phyloP scores from a whole-genome alignment of 2,797 vertebrate genomes.

The Gymnothorax reevesii region DNA sequence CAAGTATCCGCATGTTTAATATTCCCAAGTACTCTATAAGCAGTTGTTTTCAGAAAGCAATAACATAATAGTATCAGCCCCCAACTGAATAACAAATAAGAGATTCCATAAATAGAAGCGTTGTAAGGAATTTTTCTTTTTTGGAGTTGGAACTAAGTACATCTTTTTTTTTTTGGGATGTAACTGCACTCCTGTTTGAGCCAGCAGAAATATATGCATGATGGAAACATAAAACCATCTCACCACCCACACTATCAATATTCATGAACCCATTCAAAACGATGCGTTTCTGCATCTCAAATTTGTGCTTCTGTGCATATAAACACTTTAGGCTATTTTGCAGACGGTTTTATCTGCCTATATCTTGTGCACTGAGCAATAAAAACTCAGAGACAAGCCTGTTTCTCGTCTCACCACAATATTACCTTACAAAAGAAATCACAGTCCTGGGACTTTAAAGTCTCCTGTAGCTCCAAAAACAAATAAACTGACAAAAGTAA shows the following conservation, averaged over 20 bases:
- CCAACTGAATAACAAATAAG: background rate
- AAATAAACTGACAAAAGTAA: constrained; percentile 2
- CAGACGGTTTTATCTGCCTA: background rate
- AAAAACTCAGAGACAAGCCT: background rate
- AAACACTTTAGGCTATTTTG: background rate
- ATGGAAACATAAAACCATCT: background rate
- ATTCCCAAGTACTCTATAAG: background rate
- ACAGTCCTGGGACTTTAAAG: background rate
- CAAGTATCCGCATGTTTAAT: background rate
- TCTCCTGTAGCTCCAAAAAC: background rate
- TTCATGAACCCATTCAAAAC: constrained; percentile 16
- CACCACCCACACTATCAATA: constrained; percentile 12
- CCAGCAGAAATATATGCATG: background rate
- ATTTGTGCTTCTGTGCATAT: background rate
- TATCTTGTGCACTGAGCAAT: constrained; percentile 15
- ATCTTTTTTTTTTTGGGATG: background rate
- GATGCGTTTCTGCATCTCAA: background rate
- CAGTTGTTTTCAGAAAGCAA: background rate
- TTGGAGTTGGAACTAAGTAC: background rate
- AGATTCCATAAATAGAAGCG: background rate
- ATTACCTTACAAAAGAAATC: constrained; percentile 6
- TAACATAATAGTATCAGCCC: background rate
- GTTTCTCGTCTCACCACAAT: background rate
- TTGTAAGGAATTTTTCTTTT: background rate
- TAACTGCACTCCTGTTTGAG: constrained; percentile 5